phyloP scores from a whole-genome alignment of 2,113 vertebrate species.

The Ophiodon elongatus region DNA sequence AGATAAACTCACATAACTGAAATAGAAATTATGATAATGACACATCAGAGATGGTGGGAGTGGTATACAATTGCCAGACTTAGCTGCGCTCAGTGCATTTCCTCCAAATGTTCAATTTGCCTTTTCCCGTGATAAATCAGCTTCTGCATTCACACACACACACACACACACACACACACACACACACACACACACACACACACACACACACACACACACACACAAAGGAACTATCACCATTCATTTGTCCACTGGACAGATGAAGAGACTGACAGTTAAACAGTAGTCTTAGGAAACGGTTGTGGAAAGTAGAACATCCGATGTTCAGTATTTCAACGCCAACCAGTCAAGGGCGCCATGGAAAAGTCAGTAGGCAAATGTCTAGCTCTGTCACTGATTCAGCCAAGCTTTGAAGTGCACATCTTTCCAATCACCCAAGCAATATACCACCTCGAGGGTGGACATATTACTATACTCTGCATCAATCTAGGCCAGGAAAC shows the following conservation, averaged over 20 bases:
- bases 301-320: background rate
- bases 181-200: no score
- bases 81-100: conserved; percentile 54
- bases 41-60: conserved; percentile 51
- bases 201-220: conserved; percentile 14
- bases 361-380: background rate
- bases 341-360: background rate
- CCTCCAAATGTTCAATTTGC: conserved; percentile 40
- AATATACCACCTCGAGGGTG: conserved; percentile 22
- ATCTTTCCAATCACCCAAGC: conserved; percentile 45
- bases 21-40: conserved; percentile 57
- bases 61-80: conserved; percentile 49
- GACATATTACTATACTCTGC: conserved; percentile 41
- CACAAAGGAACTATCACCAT: background rate
- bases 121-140: conserved; percentile 7
- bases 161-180: no score
- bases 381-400: conserved; percentile 9
- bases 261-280: background rate
- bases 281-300: background rate
- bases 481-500: conserved; percentile 37
- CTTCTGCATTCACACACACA: background rate
- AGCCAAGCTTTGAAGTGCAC: conserved; percentile 28
- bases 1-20: conserved; percentile 35
- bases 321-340: background rate
- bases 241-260: background rate